A percentile compares a stretch with the other conserved stretches of the same genome.
Evolutionary conservation across 1,140 invertebrate genomes (phyloP).

Genomic region (Doryteuthis pealeii): DNA sequence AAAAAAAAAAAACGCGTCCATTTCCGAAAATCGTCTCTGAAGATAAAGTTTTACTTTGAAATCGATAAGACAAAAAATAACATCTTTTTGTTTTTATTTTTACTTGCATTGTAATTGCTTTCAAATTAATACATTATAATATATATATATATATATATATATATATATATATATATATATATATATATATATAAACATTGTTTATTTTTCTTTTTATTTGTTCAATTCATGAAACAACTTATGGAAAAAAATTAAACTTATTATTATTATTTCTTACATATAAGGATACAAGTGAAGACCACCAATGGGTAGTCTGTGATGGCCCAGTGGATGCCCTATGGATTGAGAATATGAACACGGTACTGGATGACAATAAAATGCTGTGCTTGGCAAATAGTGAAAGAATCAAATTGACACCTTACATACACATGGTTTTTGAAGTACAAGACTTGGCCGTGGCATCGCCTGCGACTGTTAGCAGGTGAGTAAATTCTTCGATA

Average conservation of each 20-base stretch:
- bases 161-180: no score
- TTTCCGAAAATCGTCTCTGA: no score
- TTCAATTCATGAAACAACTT: no score
- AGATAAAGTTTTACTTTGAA: no score
- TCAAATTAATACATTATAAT: no score
- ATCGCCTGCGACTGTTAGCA: conserved; percentile 61
- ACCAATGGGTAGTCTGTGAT: conserved; percentile 61
- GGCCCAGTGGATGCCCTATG: conserved; percentile 62
- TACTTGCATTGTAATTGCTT: no score
- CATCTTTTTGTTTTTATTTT: no score
- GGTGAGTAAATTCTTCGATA: conserved; percentile 41
- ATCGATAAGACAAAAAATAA: no score
- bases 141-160: no score
- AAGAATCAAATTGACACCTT: conserved; percentile 60
- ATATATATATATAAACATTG: no score
- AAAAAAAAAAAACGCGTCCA: no score
- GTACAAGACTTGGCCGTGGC: conserved; percentile 61
- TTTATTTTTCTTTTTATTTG: no score
- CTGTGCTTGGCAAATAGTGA: conserved; percentile 62
- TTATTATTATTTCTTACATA: not conserved
- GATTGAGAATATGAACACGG: conserved; percentile 64
- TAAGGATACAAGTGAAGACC: conserved; percentile 56
- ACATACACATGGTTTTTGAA: conserved; percentile 62
- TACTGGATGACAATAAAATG: conserved; percentile 66
- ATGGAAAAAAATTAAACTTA: not conserved